These are phyloP conservation scores for Temnothorax longispinosus DNA, from an alignment of 1,140 invertebrate species.

Conservation along the genomic window DNA sequence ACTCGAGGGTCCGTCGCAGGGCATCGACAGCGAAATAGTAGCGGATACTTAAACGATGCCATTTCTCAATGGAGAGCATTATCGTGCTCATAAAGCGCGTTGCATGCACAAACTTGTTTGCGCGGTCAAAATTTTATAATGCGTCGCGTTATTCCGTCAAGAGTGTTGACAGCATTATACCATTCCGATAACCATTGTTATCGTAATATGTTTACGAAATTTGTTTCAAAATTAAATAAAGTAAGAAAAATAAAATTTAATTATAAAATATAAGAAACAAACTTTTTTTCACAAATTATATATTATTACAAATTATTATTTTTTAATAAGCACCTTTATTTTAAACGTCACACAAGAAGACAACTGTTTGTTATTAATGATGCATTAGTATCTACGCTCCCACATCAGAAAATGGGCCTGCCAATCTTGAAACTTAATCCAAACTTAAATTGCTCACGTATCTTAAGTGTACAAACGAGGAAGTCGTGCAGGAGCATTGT, in stretches of 20 bases:
- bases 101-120: conserved; percentile 21
- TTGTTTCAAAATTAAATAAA: background rate
- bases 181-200: background rate
- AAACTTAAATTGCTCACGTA: conserved; percentile 31
- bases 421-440: conserved; percentile 1
- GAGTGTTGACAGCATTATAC: too few relatives aligned
- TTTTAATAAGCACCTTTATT: background rate
- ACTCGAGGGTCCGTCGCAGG: conserved; percentile 64
- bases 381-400: background rate
- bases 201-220: background rate
- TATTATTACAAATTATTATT: background rate
- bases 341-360: background rate
- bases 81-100: conserved; percentile 11
- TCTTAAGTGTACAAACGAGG: conserved; percentile 17
- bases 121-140: conserved; percentile 7
- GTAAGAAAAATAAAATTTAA: background rate
- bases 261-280: background rate
- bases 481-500: conserved; percentile 35
- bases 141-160: background rate
- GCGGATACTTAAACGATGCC: conserved; percentile 53
- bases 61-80: conserved; percentile 52
- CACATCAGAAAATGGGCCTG: background rate
- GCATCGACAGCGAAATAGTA: conserved; percentile 67
- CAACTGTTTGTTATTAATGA: background rate
- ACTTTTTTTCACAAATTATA: background rate